Evolutionary conservation across 2,797 vertebrate genomes (phyloP).

Genomic region (Rhodeus uyekii): DNA sequence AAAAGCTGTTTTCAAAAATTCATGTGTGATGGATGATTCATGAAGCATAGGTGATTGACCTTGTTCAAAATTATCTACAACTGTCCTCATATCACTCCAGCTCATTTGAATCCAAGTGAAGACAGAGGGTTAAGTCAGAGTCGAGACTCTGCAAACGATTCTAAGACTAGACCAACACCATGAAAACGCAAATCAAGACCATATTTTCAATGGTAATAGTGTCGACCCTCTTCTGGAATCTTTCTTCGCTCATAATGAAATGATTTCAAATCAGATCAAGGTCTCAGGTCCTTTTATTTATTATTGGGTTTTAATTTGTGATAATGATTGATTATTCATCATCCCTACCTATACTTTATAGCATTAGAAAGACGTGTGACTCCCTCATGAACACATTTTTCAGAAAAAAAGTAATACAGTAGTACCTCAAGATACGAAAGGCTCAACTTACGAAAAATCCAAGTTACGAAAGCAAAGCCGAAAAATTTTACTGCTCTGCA

Average conservation of each 20-base stretch:
- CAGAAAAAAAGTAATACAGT: too few relatives aligned
- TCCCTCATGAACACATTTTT: not conserved
- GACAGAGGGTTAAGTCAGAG: not conserved
- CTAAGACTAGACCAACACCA: not conserved
- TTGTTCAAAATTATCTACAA: not conserved
- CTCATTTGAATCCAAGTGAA: not conserved
- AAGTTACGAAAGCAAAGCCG: too few relatives aligned
- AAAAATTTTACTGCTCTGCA: too few relatives aligned
- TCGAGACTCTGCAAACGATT: not conserved
- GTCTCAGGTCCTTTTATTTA: not conserved
- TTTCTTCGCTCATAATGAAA: not conserved
- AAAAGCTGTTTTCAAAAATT: not conserved
- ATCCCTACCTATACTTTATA: not conserved
- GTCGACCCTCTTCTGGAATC: not conserved
- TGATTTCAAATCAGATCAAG: not conserved
- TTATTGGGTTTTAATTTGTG: not conserved
- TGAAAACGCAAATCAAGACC: not conserved
- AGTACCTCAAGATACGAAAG: too few relatives aligned
- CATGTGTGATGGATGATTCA: constrained; percentile 6
- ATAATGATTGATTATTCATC: not conserved
- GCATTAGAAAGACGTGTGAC: not conserved
- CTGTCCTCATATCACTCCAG: not conserved
- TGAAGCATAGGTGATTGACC: not conserved
- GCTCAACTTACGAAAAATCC: too few relatives aligned
- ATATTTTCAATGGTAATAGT: not conserved